phyloP scores from a whole-genome alignment of 2,797 vertebrate genomes.

The Protosalanx chinensis region DNA sequence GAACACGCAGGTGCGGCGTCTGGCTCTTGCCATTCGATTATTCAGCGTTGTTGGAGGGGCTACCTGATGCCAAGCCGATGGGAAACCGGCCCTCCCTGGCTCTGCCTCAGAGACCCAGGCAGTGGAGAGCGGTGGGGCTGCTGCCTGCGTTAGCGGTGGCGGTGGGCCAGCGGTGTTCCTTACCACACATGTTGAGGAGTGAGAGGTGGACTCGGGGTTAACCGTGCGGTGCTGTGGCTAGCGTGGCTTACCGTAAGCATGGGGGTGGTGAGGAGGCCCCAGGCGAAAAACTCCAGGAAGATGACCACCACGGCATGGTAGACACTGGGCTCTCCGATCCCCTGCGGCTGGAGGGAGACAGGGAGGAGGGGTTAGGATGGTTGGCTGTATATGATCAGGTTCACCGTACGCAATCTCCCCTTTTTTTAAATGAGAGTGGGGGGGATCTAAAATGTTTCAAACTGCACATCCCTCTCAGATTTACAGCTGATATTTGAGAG shows the following conservation, averaged over 20 bases:
- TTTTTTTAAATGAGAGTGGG: constrained; percentile 1
- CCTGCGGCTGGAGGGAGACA: constrained; percentile 78
- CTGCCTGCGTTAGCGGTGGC: constrained; percentile 22
- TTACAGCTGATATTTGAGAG: background rate
- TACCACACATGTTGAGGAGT: constrained; percentile 12
- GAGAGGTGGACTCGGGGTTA: background rate
- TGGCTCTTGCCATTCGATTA: constrained; percentile 54
- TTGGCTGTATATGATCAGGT: background rate
- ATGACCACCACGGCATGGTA: constrained; percentile 93
- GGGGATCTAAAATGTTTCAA: background rate
- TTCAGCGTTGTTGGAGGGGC: constrained; percentile 48
- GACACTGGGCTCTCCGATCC: constrained; percentile 90
- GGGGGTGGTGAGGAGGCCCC: constrained; percentile 87
- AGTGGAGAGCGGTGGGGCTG: constrained; percentile 24
- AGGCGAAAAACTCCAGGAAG: constrained; percentile 92
- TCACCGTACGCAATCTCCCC: background rate
- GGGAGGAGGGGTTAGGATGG: background rate
- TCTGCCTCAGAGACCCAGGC: constrained; percentile 11
- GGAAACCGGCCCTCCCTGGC: constrained; percentile 44
- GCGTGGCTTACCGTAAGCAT: constrained; percentile 52
- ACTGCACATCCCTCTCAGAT: background rate
- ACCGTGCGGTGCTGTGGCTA: background rate
- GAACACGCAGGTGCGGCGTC: constrained; percentile 30
- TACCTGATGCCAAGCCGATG: constrained; percentile 44
- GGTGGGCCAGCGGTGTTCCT: constrained; percentile 25